Percentiles rank a stretch among this genome's conserved stretches.
phyloP scores from a whole-genome alignment of 1,140 invertebrate species.

The Formica selysi region DNA sequence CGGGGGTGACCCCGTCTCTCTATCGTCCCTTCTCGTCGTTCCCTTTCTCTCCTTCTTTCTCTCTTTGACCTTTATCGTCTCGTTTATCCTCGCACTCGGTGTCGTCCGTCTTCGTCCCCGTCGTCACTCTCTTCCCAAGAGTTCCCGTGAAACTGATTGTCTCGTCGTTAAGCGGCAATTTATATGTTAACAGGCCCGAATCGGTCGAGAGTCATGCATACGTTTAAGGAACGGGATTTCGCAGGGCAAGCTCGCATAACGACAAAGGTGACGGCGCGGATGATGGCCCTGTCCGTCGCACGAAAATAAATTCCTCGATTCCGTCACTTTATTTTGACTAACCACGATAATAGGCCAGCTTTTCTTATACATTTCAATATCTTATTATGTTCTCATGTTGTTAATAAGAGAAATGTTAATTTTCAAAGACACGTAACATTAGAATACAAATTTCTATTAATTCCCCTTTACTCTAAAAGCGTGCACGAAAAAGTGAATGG shows the following conservation, averaged over 20 bases:
- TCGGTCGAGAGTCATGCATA: constrained; percentile 81
- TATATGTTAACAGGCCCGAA: constrained; percentile 83
- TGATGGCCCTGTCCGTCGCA: constrained; percentile 23
- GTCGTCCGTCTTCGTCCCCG: constrained; percentile 23
- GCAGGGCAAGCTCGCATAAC: constrained; percentile 13
- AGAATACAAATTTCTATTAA: not conserved
- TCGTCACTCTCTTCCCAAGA: constrained; percentile 61
- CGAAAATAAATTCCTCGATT: constrained; percentile 24
- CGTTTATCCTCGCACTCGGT: not conserved
- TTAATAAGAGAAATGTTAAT: not conserved
- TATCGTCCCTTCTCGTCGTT: constrained; percentile 8
- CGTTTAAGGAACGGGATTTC: constrained; percentile 69
- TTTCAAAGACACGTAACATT: not conserved
- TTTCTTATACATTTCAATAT: not conserved
- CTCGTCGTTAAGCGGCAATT: constrained; percentile 81
- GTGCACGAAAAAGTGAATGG: not conserved
- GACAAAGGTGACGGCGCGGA: not conserved
- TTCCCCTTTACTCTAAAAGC: not conserved
- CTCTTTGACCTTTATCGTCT: constrained; percentile 14
- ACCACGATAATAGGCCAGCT: not conserved
- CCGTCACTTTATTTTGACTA: not conserved
- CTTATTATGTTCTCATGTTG: not conserved
- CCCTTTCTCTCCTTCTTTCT: not conserved
- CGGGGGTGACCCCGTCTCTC: constrained; percentile 40
- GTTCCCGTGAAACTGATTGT: constrained; percentile 77